phyloP scores from a whole-genome alignment of 2,888 invertebrate species.

The Steinernema carpocapsae region DNA sequence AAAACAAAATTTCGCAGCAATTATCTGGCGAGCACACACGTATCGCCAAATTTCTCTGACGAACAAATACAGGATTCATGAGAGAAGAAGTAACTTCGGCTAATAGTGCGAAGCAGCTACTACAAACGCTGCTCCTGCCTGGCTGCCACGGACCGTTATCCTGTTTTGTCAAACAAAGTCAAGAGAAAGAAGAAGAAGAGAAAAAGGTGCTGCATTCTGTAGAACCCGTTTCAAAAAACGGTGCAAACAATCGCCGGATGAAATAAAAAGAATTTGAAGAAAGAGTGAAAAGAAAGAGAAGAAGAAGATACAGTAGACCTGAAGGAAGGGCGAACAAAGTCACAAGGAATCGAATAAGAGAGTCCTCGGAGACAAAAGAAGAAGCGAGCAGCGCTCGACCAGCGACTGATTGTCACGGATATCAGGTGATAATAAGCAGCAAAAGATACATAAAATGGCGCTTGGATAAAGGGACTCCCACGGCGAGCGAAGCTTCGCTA shows the following conservation, averaged over 20 bases:
- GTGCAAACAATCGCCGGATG: slow-evolving; percentile 21
- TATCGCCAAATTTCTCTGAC: slow-evolving; percentile 29
- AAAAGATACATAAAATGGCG: not conserved
- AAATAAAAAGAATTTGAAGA: slow-evolving; percentile 20
- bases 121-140: not conserved
- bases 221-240: slow-evolving; percentile 30
- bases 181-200: slow-evolving; percentile 26
- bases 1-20: slow-evolving; percentile 34
- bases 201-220: not conserved
- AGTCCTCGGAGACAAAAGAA: not conserved
- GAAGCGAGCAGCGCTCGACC: not conserved
- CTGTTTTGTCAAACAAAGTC: slow-evolving; percentile 29
- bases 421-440: slow-evolving; percentile 15
- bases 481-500: too few species aligned
- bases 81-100: slow-evolving; percentile 27
- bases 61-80: slow-evolving; percentile 29
- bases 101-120: slow-evolving; percentile 26
- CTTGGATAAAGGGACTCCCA: too few species aligned
- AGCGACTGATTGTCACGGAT: slow-evolving; percentile 12
- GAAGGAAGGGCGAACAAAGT: not conserved
- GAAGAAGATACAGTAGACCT: not conserved
- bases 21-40: slow-evolving; percentile 22
- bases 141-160: slow-evolving; percentile 20
- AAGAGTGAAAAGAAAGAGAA: not conserved
- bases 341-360: not conserved